These are phyloP conservation scores for Cyclina sinensis DNA, from an alignment of 1,140 invertebrate species.

Conservation along the genomic window DNA sequence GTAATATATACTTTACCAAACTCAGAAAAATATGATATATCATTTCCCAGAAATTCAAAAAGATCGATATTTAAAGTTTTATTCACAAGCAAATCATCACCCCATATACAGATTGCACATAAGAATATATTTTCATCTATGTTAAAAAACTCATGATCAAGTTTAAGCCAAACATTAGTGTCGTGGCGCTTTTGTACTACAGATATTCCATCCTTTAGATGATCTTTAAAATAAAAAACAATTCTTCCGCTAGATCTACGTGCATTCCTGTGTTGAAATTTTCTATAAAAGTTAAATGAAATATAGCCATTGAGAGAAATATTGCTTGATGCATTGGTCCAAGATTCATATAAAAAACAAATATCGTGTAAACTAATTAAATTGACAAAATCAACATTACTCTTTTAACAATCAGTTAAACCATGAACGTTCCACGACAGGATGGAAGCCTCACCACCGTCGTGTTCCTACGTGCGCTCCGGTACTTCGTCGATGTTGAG, in stretches of 20 bases:
- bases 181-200: neutral
- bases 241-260: neutral
- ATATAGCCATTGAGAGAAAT: neutral
- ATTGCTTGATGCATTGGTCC: neutral
- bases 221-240: no score
- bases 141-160: no score
- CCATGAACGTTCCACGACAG: neutral
- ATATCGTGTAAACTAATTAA: neutral
- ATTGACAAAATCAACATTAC: neutral
- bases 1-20: no score
- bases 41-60: no score
- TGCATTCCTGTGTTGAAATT: no score
- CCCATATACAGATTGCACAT: no score
- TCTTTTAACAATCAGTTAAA: neutral
- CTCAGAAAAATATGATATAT: no score
- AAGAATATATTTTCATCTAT: no score
- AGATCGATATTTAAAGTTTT: no score
- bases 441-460: neutral
- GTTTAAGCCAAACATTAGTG: neutral
- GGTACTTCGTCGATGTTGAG: neutral
- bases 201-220: no score
- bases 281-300: no score
- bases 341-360: neutral
- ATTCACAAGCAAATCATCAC: no score
- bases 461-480: neutral